Evolutionary conservation across 2,797 vertebrate genomes (phyloP).

Genomic region (Numenius phaeopus): DNA sequence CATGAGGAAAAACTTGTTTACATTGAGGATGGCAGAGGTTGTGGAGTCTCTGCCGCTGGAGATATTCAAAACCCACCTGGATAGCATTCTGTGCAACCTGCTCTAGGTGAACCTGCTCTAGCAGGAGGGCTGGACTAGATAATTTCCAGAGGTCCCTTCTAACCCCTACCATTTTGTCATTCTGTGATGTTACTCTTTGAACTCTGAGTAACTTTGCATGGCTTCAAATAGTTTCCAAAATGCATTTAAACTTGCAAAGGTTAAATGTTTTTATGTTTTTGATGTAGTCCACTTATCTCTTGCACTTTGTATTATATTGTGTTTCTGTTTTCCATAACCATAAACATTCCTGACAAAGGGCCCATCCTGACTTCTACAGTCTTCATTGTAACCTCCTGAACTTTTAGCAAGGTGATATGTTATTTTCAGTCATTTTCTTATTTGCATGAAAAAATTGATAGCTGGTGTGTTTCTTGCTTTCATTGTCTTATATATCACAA

Average conservation of each 20-base stretch:
- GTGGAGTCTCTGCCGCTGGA: not conserved
- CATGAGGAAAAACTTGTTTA: not conserved
- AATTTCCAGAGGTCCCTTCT: not conserved
- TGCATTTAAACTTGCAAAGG: not conserved
- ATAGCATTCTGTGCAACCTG: not conserved
- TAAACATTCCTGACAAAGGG: not conserved
- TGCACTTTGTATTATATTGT: not conserved
- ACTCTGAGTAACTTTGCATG: not conserved
- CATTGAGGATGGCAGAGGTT: not conserved
- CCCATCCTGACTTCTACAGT: not conserved
- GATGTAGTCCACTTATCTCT: not conserved
- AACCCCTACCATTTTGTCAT: not conserved
- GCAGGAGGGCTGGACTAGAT: not conserved
- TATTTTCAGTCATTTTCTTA: not conserved
- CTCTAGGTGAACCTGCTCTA: not conserved
- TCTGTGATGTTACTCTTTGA: not conserved
- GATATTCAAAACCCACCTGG: not conserved
- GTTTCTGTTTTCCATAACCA: rapidly evolving
- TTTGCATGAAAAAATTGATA: not conserved
- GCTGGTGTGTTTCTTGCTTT: not conserved
- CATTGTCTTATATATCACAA: not conserved
- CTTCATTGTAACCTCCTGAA: not conserved
- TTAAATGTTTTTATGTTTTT: not conserved
- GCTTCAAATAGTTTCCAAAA: not conserved
- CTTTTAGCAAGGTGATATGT: not conserved